phyloP scores from a whole-genome alignment of 2,888 invertebrate species.

The Perdita meconis region DNA sequence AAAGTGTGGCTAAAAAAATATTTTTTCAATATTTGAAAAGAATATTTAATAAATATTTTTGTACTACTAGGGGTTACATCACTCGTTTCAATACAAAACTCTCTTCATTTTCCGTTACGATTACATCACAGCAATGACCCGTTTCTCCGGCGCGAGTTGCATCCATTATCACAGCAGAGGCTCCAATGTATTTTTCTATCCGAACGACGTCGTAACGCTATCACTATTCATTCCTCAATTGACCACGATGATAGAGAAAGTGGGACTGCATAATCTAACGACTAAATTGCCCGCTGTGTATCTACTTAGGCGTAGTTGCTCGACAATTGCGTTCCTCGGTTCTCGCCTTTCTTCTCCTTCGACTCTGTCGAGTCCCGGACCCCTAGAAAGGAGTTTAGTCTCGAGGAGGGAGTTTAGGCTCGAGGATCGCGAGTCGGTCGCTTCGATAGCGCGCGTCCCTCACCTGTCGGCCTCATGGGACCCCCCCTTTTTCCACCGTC shows the following conservation, averaged over 20 bases:
- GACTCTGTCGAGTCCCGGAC: slow-evolving; percentile 13
- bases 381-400: not conserved
- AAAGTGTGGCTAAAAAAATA: too few relatives aligned
- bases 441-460: slow-evolving; percentile 4
- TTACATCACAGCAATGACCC: too few relatives aligned
- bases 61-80: too few relatives aligned
- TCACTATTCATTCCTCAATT: slow-evolving; percentile 38
- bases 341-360: slow-evolving; percentile 30
- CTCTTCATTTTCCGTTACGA: too few relatives aligned
- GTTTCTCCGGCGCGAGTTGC: too few relatives aligned
- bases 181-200: too few relatives aligned
- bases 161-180: too few relatives aligned
- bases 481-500: slow-evolving; percentile 44
- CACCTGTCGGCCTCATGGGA: slow-evolving; percentile 12
- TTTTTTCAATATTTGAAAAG: too few relatives aligned
- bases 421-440: not conserved
- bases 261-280: slow-evolving; percentile 34
- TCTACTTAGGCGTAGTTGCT: slow-evolving; percentile 33
- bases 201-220: not conserved
- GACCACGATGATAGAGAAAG: not conserved
- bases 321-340: slow-evolving; percentile 39
- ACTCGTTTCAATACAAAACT: too few relatives aligned
- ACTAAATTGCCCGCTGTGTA: slow-evolving; percentile 51
- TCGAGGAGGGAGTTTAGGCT: not conserved
- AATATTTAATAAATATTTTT: too few relatives aligned